phyloP scores from a whole-genome alignment of 2,888 invertebrate species.

The Octodonta nipae region DNA sequence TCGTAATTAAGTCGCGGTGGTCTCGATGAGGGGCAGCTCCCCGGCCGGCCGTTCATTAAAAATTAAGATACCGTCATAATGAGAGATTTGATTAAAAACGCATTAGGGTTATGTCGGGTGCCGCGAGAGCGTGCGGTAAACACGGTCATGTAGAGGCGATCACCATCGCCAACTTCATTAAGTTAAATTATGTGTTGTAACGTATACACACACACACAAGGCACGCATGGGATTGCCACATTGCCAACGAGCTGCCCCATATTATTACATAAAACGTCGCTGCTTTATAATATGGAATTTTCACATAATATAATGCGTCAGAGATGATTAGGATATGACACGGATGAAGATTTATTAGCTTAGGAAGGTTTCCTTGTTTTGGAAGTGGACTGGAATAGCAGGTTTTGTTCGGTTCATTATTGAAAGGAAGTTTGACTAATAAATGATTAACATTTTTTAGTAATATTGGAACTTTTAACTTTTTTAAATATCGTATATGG shows the following conservation, averaged over 20 bases:
- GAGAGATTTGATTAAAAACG: conserved; percentile 38
- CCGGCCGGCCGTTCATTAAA: conserved; percentile 30
- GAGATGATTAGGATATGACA: background rate
- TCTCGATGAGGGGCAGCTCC: too few species aligned
- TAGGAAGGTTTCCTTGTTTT: too few species aligned
- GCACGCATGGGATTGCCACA: background rate
- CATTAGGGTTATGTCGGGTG: conserved; percentile 29
- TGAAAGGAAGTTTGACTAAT: too few species aligned
- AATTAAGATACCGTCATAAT: conserved; percentile 35
- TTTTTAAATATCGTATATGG: too few species aligned
- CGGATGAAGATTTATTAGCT: too few species aligned
- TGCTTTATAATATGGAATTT: background rate
- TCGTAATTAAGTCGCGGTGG: too few species aligned
- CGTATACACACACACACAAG: background rate
- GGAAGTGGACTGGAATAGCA: too few species aligned
- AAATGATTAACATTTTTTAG: too few species aligned
- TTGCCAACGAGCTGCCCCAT: background rate
- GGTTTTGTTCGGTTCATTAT: too few species aligned
- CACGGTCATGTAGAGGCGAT: background rate
- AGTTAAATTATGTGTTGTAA: conserved; percentile 1
- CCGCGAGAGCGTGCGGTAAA: background rate
- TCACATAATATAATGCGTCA: background rate
- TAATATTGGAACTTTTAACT: too few species aligned
- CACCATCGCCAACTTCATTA: background rate
- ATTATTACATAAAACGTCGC: conserved; percentile 1